Evolutionary conservation across 2,797 vertebrate genomes (phyloP), one percentile per base, ranked within the genome.

Genomic region (Thunnus albacares): DNA sequence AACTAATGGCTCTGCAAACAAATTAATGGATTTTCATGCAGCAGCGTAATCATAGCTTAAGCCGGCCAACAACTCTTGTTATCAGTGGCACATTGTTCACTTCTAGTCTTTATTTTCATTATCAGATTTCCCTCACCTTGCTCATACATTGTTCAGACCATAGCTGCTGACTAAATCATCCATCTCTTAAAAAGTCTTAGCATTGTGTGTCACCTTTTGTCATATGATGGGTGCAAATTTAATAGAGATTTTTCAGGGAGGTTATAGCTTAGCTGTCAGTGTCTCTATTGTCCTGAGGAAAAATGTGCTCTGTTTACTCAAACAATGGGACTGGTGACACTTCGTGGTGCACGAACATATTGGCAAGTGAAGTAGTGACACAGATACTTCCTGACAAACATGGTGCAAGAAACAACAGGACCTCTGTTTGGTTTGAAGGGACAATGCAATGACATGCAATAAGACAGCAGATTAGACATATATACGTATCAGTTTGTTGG

Each of bases 1-100:
- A 62, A 33, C n/a, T 80, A 83, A 87, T 62, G 71, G 63, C 68
- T 82, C 45, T n/a, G 26, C 82, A 87, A 89, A 85, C 60, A 82
- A 11, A 78, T 51, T 56, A 64, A 61, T 59, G 73, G 55, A 30
- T 80, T 76, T 73, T 67, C 49, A 57, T 28, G 43, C 61, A 7
- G 56, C 60, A 33, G 30, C 53, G 72, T 77, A 86, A 86, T 72
- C 65, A 8, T 18, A 53, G 35, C 26, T 47, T 38, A 47, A 79
- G 51, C 55, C 66, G 3, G 55, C 67, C n/a, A 38, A 55, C 65
- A 61, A 47, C 35, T 35, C 35, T 47, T 60, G 82, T 73, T 80
- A 85, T 89, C 87, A 76, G 57, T 33, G 72, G 53, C 17, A 24
- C 71, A 82, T 87, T 87, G 80, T 85, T 90, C 55, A 0, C 3